These are phyloP conservation scores for Gouania willdenowi DNA, from an alignment of 2,797 vertebrate genomes.

Conservation along the genomic window DNA sequence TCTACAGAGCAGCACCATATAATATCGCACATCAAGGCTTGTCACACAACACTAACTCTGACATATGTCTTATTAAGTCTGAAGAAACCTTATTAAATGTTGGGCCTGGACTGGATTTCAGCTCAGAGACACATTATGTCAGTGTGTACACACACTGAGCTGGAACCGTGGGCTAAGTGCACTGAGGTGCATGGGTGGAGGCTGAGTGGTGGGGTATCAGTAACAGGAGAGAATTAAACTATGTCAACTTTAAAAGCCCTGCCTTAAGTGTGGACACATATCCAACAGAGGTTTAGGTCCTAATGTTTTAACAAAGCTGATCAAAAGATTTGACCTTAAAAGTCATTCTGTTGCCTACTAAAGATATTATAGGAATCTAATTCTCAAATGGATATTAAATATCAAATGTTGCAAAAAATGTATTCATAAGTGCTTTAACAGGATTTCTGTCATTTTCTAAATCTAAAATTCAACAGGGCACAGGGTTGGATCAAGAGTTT, in stretches of 20 bases:
- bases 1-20: constrained; percentile 52
- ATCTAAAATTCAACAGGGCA: too few species aligned
- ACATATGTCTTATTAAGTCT: constrained; percentile 71
- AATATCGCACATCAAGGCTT: constrained; percentile 65
- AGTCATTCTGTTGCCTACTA: too few species aligned
- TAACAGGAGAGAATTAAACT: constrained; percentile 46
- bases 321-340: constrained; percentile 34
- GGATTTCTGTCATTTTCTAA: too few species aligned
- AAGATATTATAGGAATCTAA: too few species aligned
- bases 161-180: constrained; percentile 59
- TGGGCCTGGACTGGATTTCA: constrained; percentile 60
- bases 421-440: too few species aligned
- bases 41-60: constrained; percentile 69
- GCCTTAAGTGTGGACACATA: constrained; percentile 44
- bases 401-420: too few species aligned
- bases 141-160: constrained; percentile 41
- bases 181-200: constrained; percentile 43
- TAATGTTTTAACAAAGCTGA: constrained; percentile 35
- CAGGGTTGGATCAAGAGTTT: too few species aligned
- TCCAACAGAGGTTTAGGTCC: constrained; percentile 21
- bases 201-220: constrained; percentile 62
- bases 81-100: constrained; percentile 71
- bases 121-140: constrained; percentile 63
- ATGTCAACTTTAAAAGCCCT: constrained; percentile 42
- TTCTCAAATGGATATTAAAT: too few species aligned